Percentiles rank a stretch among this genome's conserved stretches.
Conservation (phyloP, 1,140 invertebrate species). For the Euborellia annulipes region DNA sequence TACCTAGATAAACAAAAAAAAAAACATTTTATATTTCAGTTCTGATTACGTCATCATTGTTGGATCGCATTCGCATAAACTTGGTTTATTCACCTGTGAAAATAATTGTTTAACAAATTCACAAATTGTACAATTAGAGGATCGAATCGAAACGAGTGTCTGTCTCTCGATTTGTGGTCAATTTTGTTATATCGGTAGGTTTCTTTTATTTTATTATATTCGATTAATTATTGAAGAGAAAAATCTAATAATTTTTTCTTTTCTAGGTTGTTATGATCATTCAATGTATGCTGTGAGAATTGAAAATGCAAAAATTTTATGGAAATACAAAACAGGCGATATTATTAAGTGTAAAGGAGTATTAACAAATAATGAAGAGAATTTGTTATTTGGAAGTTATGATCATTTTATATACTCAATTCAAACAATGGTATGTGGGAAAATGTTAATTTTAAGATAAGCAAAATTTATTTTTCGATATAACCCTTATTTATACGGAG, state of each 20-base stretch:
- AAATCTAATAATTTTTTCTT: conserved; percentile 27
- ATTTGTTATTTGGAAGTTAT: conserved; percentile 49
- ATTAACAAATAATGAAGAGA: conserved; percentile 22
- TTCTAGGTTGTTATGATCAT: conserved; percentile 49
- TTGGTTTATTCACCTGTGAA: conserved; percentile 28
- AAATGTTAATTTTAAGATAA: conserved; percentile 2
- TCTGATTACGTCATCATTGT: conserved; percentile 26
- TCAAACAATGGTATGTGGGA: conserved; percentile 31
- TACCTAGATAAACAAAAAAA: no score
- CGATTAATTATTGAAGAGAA: no score
- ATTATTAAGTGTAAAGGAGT: conserved; percentile 50
- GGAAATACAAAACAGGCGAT: conserved; percentile 40
- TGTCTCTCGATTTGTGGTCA: conserved; percentile 26
- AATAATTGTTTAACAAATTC: no score
- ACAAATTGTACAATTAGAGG: conserved; percentile 21
- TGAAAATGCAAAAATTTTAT: conserved; percentile 34
- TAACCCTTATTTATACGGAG: no score
- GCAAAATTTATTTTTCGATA: no score
- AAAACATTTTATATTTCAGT: no score
- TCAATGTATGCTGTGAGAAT: conserved; percentile 41
- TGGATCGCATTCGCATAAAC: conserved; percentile 44
- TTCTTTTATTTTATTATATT: no score
- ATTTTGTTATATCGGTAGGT: conserved; percentile 26
- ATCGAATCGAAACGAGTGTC: conserved; percentile 39
- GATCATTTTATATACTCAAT: conserved; percentile 45